These are phyloP conservation scores for Aphidius gifuensis DNA, from an alignment of 1,140 invertebrate species.

Conservation along the genomic window DNA sequence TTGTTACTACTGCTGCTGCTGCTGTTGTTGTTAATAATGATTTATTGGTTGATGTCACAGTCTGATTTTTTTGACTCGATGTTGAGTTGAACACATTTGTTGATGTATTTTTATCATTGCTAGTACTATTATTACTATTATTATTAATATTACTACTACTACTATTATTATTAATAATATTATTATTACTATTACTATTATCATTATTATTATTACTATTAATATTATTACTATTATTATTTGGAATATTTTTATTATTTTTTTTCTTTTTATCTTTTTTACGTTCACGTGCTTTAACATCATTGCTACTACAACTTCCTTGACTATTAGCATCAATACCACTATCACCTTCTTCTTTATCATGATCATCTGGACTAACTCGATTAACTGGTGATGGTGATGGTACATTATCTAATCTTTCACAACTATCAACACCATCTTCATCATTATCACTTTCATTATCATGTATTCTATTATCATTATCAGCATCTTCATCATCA, in stretches of 20 bases:
- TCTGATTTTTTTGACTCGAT: constrained; percentile 32
- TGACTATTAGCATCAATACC: constrained; percentile 83
- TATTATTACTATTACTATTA: no score
- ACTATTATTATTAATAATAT: no score
- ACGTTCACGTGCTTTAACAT: constrained; percentile 63
- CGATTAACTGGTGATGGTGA: constrained; percentile 45
- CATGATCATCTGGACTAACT: constrained; percentile 47
- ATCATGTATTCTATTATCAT: constrained; percentile 53
- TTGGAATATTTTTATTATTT: constrained; percentile 33
- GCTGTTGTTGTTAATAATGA: constrained; percentile 28
- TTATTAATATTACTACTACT: no score
- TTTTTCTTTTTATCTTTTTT: constrained; percentile 83
- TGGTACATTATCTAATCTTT: constrained; percentile 44
- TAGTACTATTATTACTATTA: no score
- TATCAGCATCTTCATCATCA: constrained; percentile 57
- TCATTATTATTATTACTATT: no score
- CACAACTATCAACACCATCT: constrained; percentile 34
- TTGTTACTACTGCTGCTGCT: constrained; percentile 25
- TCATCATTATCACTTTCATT: constrained; percentile 40
- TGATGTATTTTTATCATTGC: constrained; percentile 43
- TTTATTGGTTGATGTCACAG: constrained; percentile 34
- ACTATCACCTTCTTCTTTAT: constrained; percentile 81
- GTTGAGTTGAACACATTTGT: constrained; percentile 32
- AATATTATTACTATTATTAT: no score
- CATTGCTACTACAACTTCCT: constrained; percentile 79